These are phyloP conservation scores for Rachycentron canadum DNA, from an alignment of 2,797 vertebrate species.

Conservation along the genomic window DNA sequence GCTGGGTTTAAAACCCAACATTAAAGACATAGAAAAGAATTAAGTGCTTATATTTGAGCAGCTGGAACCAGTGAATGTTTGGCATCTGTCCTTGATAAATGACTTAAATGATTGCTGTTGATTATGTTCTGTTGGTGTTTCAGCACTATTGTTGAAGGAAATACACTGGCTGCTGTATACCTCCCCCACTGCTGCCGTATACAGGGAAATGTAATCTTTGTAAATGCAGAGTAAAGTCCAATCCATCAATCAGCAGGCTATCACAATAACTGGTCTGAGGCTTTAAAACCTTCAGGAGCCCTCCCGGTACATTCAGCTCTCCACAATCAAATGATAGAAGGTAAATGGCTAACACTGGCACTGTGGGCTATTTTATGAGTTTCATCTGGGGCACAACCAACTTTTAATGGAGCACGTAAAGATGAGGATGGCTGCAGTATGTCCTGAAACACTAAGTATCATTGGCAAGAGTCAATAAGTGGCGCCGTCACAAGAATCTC, in stretches of 20 bases:
- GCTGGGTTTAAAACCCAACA: neutral
- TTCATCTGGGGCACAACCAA: constrained; percentile 57
- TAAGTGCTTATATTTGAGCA: neutral
- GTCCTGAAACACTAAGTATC: constrained; percentile 55
- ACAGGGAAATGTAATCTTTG: constrained; percentile 43
- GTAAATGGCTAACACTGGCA: constrained; percentile 56
- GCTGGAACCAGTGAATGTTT: constrained; percentile 18
- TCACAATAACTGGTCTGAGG: constrained; percentile 47
- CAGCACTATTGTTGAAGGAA: constrained; percentile 27
- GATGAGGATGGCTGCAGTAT: constrained; percentile 63
- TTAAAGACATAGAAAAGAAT: neutral
- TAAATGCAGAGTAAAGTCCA: constrained; percentile 46
- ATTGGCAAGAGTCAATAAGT: constrained; percentile 54
- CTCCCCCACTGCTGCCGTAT: constrained; percentile 16
- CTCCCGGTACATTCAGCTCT: constrained; percentile 64
- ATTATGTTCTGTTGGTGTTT: constrained; percentile 36
- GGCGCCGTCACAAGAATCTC: constrained; percentile 67
- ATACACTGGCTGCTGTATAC: constrained; percentile 32
- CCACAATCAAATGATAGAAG: constrained; percentile 60
- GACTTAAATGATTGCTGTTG: constrained; percentile 21
- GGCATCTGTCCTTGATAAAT: constrained; percentile 39
- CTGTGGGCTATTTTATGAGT: constrained; percentile 60
- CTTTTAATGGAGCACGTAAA: constrained; percentile 59
- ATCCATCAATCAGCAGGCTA: constrained; percentile 55
- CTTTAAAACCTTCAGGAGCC: constrained; percentile 53